Conservation (phyloP, 2,113 vertebrate species). For the Trochalopteron elliotii region DNA sequence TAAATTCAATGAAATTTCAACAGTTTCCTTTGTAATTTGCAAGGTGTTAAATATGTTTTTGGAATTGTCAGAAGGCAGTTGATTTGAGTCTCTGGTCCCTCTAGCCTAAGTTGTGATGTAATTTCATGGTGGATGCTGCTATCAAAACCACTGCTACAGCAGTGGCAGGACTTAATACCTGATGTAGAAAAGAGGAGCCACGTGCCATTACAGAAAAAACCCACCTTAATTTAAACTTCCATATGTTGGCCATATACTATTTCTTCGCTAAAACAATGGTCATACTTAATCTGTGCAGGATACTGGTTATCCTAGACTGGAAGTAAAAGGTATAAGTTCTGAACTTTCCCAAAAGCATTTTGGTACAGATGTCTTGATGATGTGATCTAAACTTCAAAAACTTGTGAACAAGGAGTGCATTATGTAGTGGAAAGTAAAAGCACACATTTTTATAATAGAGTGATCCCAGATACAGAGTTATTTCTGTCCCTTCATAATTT, state of each 20-base stretch:
- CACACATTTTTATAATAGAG: not conserved
- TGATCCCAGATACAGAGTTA: not conserved
- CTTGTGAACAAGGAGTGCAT: not conserved
- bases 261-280: not conserved
- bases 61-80: not conserved
- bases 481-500: not conserved
- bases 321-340: not conserved
- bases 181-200: not conserved
- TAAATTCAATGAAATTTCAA: not conserved
- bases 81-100: not conserved
- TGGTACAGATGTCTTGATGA: not conserved
- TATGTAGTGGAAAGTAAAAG: not conserved
- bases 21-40: not conserved
- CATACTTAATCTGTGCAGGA: not conserved
- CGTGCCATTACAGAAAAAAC: not conserved
- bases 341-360: not conserved
- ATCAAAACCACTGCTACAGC: not conserved
- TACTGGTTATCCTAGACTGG: not conserved
- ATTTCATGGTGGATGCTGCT: not conserved
- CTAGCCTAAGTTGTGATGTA: not conserved
- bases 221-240: not conserved
- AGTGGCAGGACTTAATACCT: not conserved
- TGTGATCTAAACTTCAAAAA: not conserved
- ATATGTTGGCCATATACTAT: accelerated
- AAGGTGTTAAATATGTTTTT: not conserved